Evolutionary conservation across 2,113 vertebrate genomes (phyloP), one percentile per base, ranked within the genome.

Genomic region (Pangasianodon hypophthalmus): DNA sequence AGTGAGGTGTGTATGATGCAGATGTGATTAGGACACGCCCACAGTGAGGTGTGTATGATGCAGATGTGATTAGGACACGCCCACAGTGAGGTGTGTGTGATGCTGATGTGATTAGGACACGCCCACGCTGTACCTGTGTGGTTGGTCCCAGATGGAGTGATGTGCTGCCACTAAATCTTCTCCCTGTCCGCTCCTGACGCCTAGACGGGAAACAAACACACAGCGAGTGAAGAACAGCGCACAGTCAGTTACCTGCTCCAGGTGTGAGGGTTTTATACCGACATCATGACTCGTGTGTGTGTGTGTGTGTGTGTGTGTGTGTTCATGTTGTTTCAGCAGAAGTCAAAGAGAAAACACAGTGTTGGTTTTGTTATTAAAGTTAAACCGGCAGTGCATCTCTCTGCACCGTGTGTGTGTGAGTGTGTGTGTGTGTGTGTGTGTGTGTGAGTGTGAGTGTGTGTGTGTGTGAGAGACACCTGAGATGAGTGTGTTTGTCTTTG

Each of bases 71-170:
- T 24, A 60, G 58, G 58, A 24, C 58, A 24, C 21, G 1, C 18
- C 58, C 8, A 54, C 19, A 24, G 19, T 60, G 3, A 5, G 21
- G 4, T 3, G 24, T 26, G 5, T 54, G 52, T 54, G 14, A 54
- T 62, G 60, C 16, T 56, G 54, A 46, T 46, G 46, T 6, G 46
- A 4, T 46, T 46, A 46, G 46, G 46, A 46, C 46, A 46, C 46
- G 2, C 46, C 46, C 46, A 46, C 21, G 60, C 2, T 44, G 62
- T 87, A 94, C 90, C 91, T 92, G 67, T 86, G 88, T 16, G 60
- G 79, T n/a, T 58, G 84, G 29, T n/a, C 89, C 81, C 64, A 73
- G 46, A 48, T 37, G 24, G 8, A 67, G 67, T 87, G 58, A 64
- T 52, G 10, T 10, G 26, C 91, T 44, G 46, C 26, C 48, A 90